Evolutionary conservation across 1,140 invertebrate species (phyloP).

Genomic region (Drosophila arizonae): DNA sequence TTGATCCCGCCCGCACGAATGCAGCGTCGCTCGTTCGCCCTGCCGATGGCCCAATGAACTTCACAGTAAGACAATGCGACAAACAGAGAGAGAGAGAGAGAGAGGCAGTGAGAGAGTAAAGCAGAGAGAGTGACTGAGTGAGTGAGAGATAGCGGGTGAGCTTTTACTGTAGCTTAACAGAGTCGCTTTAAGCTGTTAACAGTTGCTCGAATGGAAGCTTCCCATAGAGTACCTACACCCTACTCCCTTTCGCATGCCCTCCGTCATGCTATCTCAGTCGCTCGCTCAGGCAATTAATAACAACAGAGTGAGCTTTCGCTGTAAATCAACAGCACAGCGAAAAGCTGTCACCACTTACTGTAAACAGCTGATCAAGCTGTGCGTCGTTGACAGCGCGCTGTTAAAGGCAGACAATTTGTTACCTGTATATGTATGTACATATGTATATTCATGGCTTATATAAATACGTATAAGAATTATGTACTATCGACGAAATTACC

Average conservation of each 20-base stretch:
- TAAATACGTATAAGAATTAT: too few species aligned
- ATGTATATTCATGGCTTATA: too few species aligned
- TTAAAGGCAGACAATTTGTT: too few species aligned
- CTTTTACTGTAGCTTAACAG: conserved; percentile 4
- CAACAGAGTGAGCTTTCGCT: too few species aligned
- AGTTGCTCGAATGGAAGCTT: background rate
- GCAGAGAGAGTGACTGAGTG: background rate
- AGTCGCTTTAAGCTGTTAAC: background rate
- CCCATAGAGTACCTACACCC: too few species aligned
- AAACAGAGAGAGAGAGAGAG: background rate
- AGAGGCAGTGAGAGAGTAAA: background rate
- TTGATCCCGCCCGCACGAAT: background rate
- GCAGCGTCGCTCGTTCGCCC: background rate
- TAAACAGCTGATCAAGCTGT: too few species aligned
- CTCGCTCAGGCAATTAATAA: too few species aligned
- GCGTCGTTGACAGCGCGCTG: too few species aligned
- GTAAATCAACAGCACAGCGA: background rate
- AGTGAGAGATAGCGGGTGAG: background rate
- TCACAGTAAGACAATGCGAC: background rate
- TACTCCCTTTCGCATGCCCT: too few species aligned
- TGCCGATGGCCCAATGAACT: background rate
- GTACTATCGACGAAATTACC: too few species aligned
- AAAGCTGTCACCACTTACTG: background rate
- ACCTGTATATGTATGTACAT: too few species aligned
- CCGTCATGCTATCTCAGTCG: too few species aligned